Conservation (phyloP, 1,140 invertebrate species). For the Cherax destructor region DNA sequence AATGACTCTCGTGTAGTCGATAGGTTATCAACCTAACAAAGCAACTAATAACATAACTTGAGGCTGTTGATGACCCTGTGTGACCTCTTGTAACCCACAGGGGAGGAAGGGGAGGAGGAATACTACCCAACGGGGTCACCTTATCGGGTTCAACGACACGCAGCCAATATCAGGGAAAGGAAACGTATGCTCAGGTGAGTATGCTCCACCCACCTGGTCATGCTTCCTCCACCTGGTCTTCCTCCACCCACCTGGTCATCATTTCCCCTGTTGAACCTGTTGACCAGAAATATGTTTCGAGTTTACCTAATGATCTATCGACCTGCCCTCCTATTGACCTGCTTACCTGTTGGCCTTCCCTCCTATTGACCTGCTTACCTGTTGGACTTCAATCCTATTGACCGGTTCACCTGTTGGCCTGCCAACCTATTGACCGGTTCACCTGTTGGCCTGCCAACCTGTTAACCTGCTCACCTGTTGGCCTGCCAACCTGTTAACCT, state of each 20-base stretch:
- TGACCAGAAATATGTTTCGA: not conserved
- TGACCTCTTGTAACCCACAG: not conserved
- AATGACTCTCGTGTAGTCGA: too few species aligned
- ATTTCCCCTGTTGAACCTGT: not conserved
- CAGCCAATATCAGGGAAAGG: constrained; percentile 94
- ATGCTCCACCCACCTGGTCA: not conserved
- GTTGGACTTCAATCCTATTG: too few species aligned
- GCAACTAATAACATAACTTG: too few species aligned
- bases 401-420: too few species aligned
- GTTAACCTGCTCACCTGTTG: too few species aligned
- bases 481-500: too few species aligned
- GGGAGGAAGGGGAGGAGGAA: constrained; percentile 74
- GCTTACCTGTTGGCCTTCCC: too few species aligned
- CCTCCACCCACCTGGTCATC: not conserved
- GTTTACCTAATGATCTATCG: not conserved
- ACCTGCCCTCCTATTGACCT: not conserved
- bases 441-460: too few species aligned
- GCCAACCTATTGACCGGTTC: too few species aligned
- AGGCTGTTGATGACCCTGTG: not conserved
- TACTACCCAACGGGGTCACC: constrained; percentile 81
- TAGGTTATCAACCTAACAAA: too few species aligned
- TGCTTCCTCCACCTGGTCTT: too few species aligned
- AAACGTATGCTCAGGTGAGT: constrained; percentile 96
- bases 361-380: too few species aligned
- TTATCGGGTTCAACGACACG: constrained; percentile 90